Evolutionary conservation across 2,113 vertebrate species (phyloP), one percentile per base, ranked within the genome.

Genomic region (Stomatorhinus ivindoensis): DNA sequence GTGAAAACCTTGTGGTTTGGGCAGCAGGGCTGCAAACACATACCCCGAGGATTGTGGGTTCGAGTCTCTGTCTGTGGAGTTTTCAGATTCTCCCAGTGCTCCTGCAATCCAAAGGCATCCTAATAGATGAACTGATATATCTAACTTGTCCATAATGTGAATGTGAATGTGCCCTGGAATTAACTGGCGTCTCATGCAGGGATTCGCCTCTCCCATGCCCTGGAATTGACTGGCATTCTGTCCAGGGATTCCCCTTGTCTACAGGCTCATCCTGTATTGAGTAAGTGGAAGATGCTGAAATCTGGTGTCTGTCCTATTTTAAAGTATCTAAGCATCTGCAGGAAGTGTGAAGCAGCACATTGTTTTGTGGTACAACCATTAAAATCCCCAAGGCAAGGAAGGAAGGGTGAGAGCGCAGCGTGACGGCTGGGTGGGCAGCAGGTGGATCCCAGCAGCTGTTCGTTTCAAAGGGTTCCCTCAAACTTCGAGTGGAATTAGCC

Each of bases 401-500:
- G 93, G 91, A 91, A 93, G 94, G 85, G 92, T 91, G 92, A 96
- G 93, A 95, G 95, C 94, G 95, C 96, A 95, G 95, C 96, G 95
- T 94, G 96, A 94, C 93, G 94, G 94, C 93, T 15, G 91, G 93
- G 92, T 95, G 93, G 93, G 93, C 96, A 96, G 95, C 95, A 96
- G 94, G 95, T 95, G 95, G 95, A 96, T 95, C 95, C 91, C 93
- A 95, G 96, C 96, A 97, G 96, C 97, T 97, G 11, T 21, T 88
- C 96, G 46, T 73, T 69, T 92, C 96, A 96, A 94, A 97, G 97
- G 96, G 96, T 97, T 95, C 95, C 96, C 96, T 96, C 94, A 95
- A 76, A 94, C 96, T 97, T 97, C 96, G 96, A 96, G 97, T 97
- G 95, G 95, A 97, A 98, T 98, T 97, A 96, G 95, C 95, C 97